A percentile compares a stretch with the other conserved stretches of the same genome.
Evolutionary conservation across 2,113 vertebrate species (phyloP).

Genomic region (Procavia capensis): DNA sequence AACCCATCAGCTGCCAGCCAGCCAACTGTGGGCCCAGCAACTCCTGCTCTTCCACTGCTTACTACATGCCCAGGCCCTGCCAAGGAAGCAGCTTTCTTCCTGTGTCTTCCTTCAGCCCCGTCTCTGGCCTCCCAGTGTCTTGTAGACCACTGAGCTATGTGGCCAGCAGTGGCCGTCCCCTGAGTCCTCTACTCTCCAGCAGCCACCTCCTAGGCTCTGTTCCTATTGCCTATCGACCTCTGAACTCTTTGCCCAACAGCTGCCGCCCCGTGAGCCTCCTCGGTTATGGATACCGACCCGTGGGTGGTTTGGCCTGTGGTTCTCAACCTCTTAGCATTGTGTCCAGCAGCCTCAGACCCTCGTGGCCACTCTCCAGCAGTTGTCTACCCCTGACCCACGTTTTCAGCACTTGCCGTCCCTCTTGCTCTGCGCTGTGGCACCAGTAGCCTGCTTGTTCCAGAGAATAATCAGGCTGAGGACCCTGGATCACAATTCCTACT

Average conservation of each 20-base stretch:
- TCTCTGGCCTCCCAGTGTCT: slow-evolving; percentile 20
- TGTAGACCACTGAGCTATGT: slow-evolving; percentile 5
- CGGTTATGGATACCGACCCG: slow-evolving; percentile 10
- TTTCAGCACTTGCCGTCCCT: not conserved
- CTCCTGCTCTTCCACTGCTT: not conserved
- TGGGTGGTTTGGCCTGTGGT: not conserved
- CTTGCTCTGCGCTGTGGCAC: not conserved
- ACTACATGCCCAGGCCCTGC: slow-evolving; percentile 51
- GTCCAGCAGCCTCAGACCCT: slow-evolving; percentile 26
- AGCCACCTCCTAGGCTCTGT: not conserved
- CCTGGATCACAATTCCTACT: not conserved
- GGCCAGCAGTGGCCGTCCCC: not conserved
- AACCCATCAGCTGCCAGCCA: slow-evolving; percentile 26
- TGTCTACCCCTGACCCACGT: not conserved
- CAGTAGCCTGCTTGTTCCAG: not conserved
- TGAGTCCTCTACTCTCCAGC: not conserved
- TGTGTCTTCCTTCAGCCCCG: not conserved
- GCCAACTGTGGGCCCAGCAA: not conserved
- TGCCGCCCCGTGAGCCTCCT: not conserved
- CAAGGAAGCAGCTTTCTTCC: slow-evolving; percentile 29
- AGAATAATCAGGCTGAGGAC: not conserved
- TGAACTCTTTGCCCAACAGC: not conserved
- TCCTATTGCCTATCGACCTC: not conserved
- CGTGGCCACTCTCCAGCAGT: not conserved
- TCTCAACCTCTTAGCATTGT: not conserved